Base-by-base conservation (phyloP, 1,140 invertebrate genomes). In the Sminthurides bifidus region DNA sequence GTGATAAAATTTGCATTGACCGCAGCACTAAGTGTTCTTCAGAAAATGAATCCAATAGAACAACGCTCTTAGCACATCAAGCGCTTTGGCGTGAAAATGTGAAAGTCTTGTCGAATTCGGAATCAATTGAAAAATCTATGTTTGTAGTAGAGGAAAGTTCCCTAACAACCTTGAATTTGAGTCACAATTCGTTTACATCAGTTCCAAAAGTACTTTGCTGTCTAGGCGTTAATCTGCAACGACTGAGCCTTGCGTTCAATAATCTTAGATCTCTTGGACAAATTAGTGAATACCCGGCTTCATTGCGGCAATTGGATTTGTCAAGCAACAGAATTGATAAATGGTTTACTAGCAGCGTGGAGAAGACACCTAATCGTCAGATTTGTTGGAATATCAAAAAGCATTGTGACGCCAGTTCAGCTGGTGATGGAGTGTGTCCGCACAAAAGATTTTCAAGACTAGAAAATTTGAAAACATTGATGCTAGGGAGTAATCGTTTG, bases 211-310 rank as follows among this genome's bases (percentile, higher is more conserved):
- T 84, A n/a, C 69, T 98, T 17, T 81, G 92, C 1, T 98, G 94
- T 68, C 73, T 90, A 27, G 91, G 88, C 5, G 82, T 87, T 0
- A 82, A 82, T 60, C 74, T 98, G 17, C 83, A 87, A 0, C 76
- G 89, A 30, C 75, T 98, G 0, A 93, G 93, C 68, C 79, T 98
- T 74, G 82, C 90, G 14, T 87, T 90, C 67, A 98, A 98, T 73
- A 71, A 71, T 58, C 54, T 73, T 26, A 59, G 68, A 31, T 69
- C 61, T 24, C 87, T 92, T 82, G 89, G 90, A 14, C 82, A 87
- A 64, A 85, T 95, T 30, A 87, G 85, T 8, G 85, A 85, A 40
- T 92, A 92, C 71, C 93, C 94, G 2, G 79, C 81, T 35, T 82
- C 79, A 43, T 71, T 97, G 1, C 87, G 92, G 60, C 91, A 94